Evolutionary conservation across 2,113 vertebrate genomes (phyloP).

Genomic region (Ptilonorhynchus violaceus): DNA sequence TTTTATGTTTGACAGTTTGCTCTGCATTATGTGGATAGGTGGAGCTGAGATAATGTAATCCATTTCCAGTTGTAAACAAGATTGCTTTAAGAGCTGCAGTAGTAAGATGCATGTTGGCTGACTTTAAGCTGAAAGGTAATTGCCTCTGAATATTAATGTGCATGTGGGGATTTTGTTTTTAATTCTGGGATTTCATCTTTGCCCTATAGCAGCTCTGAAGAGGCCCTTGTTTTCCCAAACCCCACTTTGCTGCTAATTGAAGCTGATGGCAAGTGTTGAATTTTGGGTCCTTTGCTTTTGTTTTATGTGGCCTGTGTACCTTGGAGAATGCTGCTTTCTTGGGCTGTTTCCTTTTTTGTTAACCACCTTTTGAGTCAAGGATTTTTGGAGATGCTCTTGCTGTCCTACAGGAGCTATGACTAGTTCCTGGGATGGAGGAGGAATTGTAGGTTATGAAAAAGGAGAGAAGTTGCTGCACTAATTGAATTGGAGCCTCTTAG

Average conservation of each 20-base stretch:
- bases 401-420: not conserved
- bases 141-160: conserved; percentile 63
- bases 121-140: conserved; percentile 55
- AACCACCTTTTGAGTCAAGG: not conserved
- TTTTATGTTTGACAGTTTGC: conserved; percentile 62
- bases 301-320: not conserved
- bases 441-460: not conserved
- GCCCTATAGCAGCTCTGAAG: conserved; percentile 39
- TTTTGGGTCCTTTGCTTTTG: not conserved
- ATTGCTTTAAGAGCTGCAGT: conserved; percentile 65
- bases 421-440: not conserved
- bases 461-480: not conserved
- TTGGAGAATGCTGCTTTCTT: not conserved
- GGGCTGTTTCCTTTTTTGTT: not conserved
- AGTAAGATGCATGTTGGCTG: conserved; percentile 45
- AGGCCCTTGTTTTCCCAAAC: conserved; percentile 45
- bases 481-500: not conserved
- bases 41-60: conserved; percentile 57
- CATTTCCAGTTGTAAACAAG: conserved; percentile 56
- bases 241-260: conserved; percentile 27
- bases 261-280: conserved; percentile 4
- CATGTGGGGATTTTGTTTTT: conserved; percentile 52
- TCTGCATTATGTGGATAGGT: conserved; percentile 55
- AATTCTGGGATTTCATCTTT: conserved; percentile 58
- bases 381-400: not conserved